These are phyloP conservation scores for Lepus americanus DNA, from an alignment of 2,113 vertebrate genomes.

Conservation along the genomic window DNA sequence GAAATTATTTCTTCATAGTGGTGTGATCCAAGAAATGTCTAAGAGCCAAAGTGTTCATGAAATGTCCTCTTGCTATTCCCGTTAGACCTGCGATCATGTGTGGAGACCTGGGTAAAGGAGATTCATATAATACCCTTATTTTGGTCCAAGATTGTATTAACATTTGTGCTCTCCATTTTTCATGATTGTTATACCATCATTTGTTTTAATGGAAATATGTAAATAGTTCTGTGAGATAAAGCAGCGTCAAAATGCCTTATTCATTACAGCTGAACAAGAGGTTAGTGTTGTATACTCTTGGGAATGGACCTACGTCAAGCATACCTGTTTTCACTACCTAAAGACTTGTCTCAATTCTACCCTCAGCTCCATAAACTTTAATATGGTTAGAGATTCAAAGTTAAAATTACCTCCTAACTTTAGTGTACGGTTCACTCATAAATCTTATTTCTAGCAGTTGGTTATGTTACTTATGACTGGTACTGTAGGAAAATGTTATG, in stretches of 20 bases:
- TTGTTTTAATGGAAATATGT: not conserved
- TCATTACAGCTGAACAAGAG: too few relatives aligned
- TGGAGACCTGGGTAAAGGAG: not conserved
- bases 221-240: not conserved
- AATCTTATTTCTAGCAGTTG: slow-evolving; percentile 56
- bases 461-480: slow-evolving; percentile 29
- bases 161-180: slow-evolving; percentile 30
- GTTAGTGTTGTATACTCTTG: too few relatives aligned
- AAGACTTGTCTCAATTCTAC: not conserved
- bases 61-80: not conserved
- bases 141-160: not conserved
- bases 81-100: not conserved
- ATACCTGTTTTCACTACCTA: not conserved
- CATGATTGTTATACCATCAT: not conserved
- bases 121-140: not conserved
- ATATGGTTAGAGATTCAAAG: slow-evolving; percentile 25
- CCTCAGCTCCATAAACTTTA: not conserved
- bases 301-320: not conserved
- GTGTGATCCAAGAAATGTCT: not conserved
- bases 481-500: slow-evolving; percentile 53
- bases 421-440: slow-evolving; percentile 56
- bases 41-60: not conserved
- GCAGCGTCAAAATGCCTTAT: too few relatives aligned
- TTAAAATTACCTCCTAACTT: slow-evolving; percentile 47
- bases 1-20: not conserved